Percentiles rank a stretch among this genome's conserved stretches.
Conservation (phyloP, 2,797 vertebrate species). For the Sebastes trivittatus region DNA sequence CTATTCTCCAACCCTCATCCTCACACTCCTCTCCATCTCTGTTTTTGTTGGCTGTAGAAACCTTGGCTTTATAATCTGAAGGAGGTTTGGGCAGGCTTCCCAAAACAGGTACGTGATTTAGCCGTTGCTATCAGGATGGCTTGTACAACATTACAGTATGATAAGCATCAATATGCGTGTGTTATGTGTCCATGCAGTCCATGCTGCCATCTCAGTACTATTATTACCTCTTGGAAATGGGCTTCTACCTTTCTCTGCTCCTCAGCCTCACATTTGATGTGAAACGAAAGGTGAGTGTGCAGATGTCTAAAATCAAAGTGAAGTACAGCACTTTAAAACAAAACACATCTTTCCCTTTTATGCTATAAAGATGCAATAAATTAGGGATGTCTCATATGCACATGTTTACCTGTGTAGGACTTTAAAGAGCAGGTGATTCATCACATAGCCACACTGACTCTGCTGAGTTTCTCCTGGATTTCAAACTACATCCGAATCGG, state of each 20-base stretch:
- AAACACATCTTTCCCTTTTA: not conserved
- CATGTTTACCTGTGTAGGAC: slow-evolving; percentile 80
- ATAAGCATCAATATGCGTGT: not conserved
- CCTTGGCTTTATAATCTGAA: slow-evolving; percentile 92
- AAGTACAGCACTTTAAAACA: not conserved
- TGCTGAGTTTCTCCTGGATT: slow-evolving; percentile 93
- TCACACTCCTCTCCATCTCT: not conserved
- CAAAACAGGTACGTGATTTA: slow-evolving; percentile 85
- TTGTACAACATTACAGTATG: not conserved
- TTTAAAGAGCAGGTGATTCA: slow-evolving; percentile 92
- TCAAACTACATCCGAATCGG: slow-evolving; percentile 93
- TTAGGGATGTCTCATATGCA: not conserved
- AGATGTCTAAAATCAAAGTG: not conserved
- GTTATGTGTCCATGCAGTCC: slow-evolving; percentile 75
- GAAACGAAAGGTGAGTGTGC: slow-evolving; percentile 88
- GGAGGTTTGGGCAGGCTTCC: slow-evolving; percentile 91
- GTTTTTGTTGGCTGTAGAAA: slow-evolving; percentile 84
- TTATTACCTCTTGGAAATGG: slow-evolving; percentile 92
- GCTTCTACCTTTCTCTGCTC: slow-evolving; percentile 92
- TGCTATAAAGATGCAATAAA: not conserved
- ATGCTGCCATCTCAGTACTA: slow-evolving; percentile 92
- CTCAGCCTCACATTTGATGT: slow-evolving; percentile 89
- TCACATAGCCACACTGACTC: slow-evolving; percentile 89
- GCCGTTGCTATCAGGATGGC: not conserved
- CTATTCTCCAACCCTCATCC: not conserved